Percentiles rank a stretch among this genome's conserved stretches.
phyloP scores from a whole-genome alignment of 2,113 vertebrate species.

The Marmota flaviventris region DNA sequence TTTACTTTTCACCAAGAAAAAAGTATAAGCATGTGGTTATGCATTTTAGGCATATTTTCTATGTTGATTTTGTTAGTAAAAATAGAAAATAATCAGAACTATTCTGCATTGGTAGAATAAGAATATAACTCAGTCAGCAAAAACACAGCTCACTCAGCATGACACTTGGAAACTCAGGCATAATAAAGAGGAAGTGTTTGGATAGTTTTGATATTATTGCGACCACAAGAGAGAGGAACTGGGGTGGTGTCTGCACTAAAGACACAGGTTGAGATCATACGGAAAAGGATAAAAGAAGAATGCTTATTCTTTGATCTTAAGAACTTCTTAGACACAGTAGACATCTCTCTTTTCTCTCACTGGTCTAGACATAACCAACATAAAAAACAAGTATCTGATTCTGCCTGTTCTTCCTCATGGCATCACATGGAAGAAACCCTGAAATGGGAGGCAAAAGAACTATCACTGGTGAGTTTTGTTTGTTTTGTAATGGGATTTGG shows the following conservation, averaged over 20 bases:
- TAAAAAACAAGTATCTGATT: background rate
- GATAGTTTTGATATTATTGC: background rate
- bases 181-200: constrained; percentile 55
- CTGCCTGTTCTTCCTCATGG: background rate
- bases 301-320: background rate
- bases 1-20: constrained; percentile 8
- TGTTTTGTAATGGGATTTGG: background rate
- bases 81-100: constrained; percentile 36
- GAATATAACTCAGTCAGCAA: constrained; percentile 60
- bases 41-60: background rate
- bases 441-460: background rate
- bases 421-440: background rate
- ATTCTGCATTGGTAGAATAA: constrained; percentile 29
- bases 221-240: constrained; percentile 1
- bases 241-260: constrained; percentile 10
- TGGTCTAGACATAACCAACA: background rate
- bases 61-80: background rate
- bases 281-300: background rate
- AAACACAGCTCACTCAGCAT: constrained; percentile 66
- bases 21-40: background rate
- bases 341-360: background rate
- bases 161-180: background rate
- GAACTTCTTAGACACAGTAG: constrained; percentile 1
- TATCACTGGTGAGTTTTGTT: background rate
- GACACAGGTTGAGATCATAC: background rate